These are phyloP conservation scores for Triplophysa bombifrons DNA, from an alignment of 2,797 vertebrate species.

Conservation along the genomic window DNA sequence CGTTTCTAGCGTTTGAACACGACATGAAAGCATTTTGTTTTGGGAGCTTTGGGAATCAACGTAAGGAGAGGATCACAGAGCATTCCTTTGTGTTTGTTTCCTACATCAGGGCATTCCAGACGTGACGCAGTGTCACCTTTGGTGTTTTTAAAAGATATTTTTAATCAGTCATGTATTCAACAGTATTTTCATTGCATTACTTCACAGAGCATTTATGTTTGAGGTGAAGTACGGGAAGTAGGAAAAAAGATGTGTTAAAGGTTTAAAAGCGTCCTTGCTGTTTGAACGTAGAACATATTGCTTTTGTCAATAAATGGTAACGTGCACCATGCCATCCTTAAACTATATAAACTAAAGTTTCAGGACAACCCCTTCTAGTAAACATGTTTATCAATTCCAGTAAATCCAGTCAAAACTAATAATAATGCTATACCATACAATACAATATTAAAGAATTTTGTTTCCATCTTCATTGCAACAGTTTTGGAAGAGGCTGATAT, in stretches of 20 bases:
- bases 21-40: slow-evolving; percentile 41
- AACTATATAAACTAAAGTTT: no score
- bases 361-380: no score
- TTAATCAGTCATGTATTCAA: background rate
- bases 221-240: background rate
- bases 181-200: slow-evolving; percentile 8
- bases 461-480: no score
- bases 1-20: slow-evolving; percentile 32
- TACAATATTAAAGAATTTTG: no score
- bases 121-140: background rate
- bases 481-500: no score
- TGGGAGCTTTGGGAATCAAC: slow-evolving; percentile 18
- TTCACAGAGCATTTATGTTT: slow-evolving; percentile 16
- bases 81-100: slow-evolving; percentile 5
- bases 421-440: no score
- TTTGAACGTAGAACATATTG: slow-evolving; percentile 11
- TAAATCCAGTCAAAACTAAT: no score
- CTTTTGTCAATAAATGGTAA: background rate
- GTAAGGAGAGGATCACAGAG: slow-evolving; percentile 1
- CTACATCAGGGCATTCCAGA: slow-evolving; percentile 29
- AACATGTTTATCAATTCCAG: no score
- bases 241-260: background rate
- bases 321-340: background rate
- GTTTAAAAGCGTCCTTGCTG: slow-evolving; percentile 19
- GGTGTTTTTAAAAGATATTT: slow-evolving; percentile 21